Evolutionary conservation across 2,797 vertebrate species (phyloP).

Genomic region (Argya squamiceps): DNA sequence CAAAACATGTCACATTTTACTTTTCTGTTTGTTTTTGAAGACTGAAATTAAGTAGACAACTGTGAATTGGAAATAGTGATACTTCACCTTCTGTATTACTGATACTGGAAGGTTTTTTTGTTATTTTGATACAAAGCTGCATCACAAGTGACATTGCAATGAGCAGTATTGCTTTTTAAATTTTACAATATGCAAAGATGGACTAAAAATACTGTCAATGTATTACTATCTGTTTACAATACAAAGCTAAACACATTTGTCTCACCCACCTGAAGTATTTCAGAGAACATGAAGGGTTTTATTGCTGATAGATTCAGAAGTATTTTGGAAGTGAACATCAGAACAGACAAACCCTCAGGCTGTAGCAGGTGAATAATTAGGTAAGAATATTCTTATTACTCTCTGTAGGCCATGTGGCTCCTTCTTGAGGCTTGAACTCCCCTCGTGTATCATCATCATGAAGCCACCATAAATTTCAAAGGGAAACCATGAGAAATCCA

Average conservation of each 20-base stretch:
- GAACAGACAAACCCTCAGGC: not conserved
- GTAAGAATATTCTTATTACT: not conserved
- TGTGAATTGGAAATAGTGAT: not conserved
- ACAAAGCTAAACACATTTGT: not conserved
- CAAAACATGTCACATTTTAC: not conserved
- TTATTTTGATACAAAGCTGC: not conserved
- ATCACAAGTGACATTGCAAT: not conserved
- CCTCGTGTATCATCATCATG: rapidly evolving
- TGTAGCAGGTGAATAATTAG: not conserved
- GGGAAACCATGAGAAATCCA: not conserved
- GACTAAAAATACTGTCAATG: not conserved
- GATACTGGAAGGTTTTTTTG: not conserved
- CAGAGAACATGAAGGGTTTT: not conserved
- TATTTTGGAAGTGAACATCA: not conserved
- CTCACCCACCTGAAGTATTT: not conserved
- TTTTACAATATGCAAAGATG: not conserved
- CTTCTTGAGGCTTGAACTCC: not conserved
- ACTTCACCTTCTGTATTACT: not conserved
- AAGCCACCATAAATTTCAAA: not conserved
- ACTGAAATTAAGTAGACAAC: not conserved
- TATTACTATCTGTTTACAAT: not conserved
- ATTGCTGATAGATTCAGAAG: not conserved
- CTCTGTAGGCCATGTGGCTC: not conserved
- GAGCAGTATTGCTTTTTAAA: rapidly evolving
- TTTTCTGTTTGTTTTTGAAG: not conserved